A percentile compares a stretch with the other conserved stretches of the same genome.
Evolutionary conservation across 1,140 invertebrate species (phyloP).

Genomic region (Cotesia chilonis): DNA sequence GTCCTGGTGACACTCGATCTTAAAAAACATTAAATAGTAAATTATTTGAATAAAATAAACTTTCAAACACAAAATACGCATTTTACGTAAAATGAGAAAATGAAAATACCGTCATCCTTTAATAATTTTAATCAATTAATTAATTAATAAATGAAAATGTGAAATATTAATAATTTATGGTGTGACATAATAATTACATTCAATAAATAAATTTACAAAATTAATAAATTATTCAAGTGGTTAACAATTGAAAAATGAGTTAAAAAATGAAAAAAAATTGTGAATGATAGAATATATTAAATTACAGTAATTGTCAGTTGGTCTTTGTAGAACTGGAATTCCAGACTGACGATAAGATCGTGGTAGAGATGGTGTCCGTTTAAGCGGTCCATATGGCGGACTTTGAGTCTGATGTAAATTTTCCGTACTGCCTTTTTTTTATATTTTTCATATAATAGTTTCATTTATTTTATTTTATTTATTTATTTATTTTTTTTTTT

Average conservation of each 20-base stretch:
- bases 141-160: not conserved
- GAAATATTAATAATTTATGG: not conserved
- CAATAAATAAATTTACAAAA: too few relatives aligned
- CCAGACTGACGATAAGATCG: slow-evolving; percentile 70
- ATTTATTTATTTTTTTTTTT: slow-evolving; percentile 24
- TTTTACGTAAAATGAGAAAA: slow-evolving; percentile 16
- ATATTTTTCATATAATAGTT: slow-evolving; percentile 16
- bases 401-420: slow-evolving; percentile 42
- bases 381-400: slow-evolving; percentile 63
- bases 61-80: slow-evolving; percentile 13
- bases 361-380: slow-evolving; percentile 70
- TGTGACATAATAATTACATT: slow-evolving; percentile 10
- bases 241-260: slow-evolving; percentile 1
- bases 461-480: not conserved
- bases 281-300: slow-evolving; percentile 34
- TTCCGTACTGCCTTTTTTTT: slow-evolving; percentile 33
- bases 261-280: not conserved
- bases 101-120: slow-evolving; percentile 23
- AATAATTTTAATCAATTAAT: too few relatives aligned
- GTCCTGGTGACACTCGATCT: slow-evolving; percentile 64
- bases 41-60: slow-evolving; percentile 15
- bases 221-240: too few relatives aligned
- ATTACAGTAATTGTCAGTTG: slow-evolving; percentile 64
- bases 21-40: slow-evolving; percentile 34
- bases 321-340: slow-evolving; percentile 69